phyloP scores from a whole-genome alignment of 2,888 invertebrate species.

The Epicampocera succincta region DNA sequence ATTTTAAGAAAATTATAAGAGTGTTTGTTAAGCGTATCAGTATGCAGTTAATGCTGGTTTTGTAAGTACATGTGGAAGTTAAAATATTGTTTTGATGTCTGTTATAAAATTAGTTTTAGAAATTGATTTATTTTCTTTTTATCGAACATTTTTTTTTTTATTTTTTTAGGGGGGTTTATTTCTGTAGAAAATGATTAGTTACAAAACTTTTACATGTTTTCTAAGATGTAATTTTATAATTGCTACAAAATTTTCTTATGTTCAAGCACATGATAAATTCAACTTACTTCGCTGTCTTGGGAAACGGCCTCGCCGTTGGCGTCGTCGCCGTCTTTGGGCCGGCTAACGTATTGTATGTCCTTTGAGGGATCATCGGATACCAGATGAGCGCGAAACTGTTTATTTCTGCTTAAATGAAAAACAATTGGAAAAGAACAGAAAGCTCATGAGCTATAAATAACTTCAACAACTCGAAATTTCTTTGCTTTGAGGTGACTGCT shows the following conservation, averaged over 20 bases:
- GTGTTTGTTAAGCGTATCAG: slow-evolving; percentile 59
- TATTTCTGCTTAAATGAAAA: slow-evolving; percentile 83
- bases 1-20: slow-evolving; percentile 22
- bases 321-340: slow-evolving; percentile 74
- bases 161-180: too few species aligned
- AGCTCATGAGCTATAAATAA: too few species aligned
- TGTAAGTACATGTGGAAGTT: slow-evolving; percentile 7
- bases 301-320: slow-evolving; percentile 75
- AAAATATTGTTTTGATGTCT: slow-evolving; percentile 28
- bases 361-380: slow-evolving; percentile 85
- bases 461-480: too few species aligned
- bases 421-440: too few species aligned
- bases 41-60: slow-evolving; percentile 28
- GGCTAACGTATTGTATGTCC: slow-evolving; percentile 82
- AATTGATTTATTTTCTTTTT: slow-evolving; percentile 27
- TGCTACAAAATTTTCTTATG: slow-evolving; percentile 1
- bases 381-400: slow-evolving; percentile 88
- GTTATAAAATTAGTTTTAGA: slow-evolving; percentile 48
- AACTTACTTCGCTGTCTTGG: slow-evolving; percentile 80
- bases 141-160: slow-evolving; percentile 12
- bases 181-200: slow-evolving; percentile 73
- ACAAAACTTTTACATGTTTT: slow-evolving; percentile 69
- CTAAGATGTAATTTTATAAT: slow-evolving; percentile 23
- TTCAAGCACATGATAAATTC: slow-evolving; percentile 19
- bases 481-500: too few species aligned